Conservation (phyloP, 2,888 invertebrate species). For the Lasioglossum zephyrum region DNA sequence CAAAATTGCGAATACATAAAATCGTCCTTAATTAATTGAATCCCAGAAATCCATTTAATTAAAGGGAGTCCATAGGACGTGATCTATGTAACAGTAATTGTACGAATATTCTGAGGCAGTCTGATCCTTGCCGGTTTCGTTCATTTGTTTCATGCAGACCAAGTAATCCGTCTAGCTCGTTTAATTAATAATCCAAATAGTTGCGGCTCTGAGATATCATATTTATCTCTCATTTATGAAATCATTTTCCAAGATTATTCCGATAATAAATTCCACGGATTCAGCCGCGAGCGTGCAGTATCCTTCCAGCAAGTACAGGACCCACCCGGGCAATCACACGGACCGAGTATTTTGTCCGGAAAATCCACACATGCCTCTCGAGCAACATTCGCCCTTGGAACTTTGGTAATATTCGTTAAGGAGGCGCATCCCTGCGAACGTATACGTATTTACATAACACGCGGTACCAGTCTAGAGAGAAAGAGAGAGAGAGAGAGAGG, state of each 20-base stretch:
- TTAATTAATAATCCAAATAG: not conserved
- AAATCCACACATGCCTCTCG: conserved; percentile 29
- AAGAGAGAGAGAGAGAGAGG: not conserved
- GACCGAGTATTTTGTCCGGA: conserved; percentile 28
- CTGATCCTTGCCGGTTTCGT: not conserved
- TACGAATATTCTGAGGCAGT: not conserved
- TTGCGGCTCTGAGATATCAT: not conserved
- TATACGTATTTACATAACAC: conserved; percentile 74
- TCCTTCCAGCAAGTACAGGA: not conserved
- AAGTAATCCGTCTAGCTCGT: not conserved
- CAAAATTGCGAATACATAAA: not conserved
- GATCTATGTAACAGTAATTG: not conserved
- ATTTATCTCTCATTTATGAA: not conserved
- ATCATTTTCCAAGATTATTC: conserved; percentile 9
- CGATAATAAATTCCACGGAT: conserved; percentile 16
- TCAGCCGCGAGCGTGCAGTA: not conserved
- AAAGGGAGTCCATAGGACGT: not conserved
- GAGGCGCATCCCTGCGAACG: conserved; percentile 61
- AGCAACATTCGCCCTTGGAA: conserved; percentile 53
- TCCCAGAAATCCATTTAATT: not conserved
- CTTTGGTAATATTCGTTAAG: conserved; percentile 72
- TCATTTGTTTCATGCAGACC: not conserved
- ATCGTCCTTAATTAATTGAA: not conserved
- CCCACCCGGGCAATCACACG: conserved; percentile 38
- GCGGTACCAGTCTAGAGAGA: conserved; percentile 50